These are phyloP conservation scores for Cetonia aurata DNA, from an alignment of 2,888 invertebrate species.

Conservation along the genomic window DNA sequence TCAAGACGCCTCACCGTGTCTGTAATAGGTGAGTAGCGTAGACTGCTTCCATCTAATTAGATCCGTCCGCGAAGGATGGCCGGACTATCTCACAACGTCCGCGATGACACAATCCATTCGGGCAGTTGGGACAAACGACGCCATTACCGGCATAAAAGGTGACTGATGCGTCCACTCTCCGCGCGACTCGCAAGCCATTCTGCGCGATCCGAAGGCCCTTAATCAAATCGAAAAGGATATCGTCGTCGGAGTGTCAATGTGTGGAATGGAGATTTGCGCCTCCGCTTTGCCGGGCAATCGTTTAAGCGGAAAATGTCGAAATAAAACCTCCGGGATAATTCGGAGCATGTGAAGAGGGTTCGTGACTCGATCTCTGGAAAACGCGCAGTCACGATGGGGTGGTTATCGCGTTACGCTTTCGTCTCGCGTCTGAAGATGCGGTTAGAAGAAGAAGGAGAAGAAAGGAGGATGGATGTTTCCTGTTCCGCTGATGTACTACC, in stretches of 20 bases:
- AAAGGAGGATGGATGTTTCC: too few species aligned
- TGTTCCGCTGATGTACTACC: too few species aligned
- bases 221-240: conserved; percentile 11
- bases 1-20: background rate
- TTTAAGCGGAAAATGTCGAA: too few species aligned
- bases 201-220: background rate
- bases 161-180: conserved; percentile 61
- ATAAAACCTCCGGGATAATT: too few species aligned
- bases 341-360: too few species aligned
- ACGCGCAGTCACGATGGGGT: too few species aligned
- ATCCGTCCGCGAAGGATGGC: conserved; percentile 3
- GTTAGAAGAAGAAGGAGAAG: too few species aligned
- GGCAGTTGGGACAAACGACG: conserved; percentile 59
- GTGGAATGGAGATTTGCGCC: background rate
- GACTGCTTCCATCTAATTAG: background rate
- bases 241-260: background rate
- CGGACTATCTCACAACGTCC: conserved; percentile 19
- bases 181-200: conserved; percentile 2
- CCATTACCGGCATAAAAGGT: conserved; percentile 66
- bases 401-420: too few species aligned
- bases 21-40: background rate
- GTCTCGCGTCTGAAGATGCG: too few species aligned
- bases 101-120: conserved; percentile 50
- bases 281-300: too few species aligned
- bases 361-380: too few species aligned